Percentiles rank a stretch among this genome's conserved stretches.
Evolutionary conservation across 1,140 invertebrate genomes (phyloP).

Genomic region (Pissodes strobi): DNA sequence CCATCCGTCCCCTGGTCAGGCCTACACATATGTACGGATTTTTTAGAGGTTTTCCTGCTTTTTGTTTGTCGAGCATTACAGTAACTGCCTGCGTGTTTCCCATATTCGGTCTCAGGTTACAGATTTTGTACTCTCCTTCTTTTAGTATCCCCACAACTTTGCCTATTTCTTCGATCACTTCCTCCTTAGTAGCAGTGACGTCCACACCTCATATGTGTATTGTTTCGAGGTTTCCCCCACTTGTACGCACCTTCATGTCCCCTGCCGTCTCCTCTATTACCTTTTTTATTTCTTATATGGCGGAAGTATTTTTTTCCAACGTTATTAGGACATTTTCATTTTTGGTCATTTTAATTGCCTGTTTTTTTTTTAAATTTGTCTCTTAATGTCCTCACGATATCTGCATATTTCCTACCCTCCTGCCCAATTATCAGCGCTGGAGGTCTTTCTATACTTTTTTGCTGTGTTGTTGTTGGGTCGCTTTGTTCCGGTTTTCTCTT

Average conservation of each 20-base stretch:
- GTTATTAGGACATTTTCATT: neutral
- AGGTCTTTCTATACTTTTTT: neutral
- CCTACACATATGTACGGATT: neutral
- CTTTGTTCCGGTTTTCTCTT: neutral
- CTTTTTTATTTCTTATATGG: neutral
- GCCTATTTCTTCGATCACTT: neutral
- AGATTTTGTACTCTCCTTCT: too few relatives aligned
- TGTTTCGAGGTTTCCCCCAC: too few relatives aligned
- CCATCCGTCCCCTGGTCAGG: too few relatives aligned
- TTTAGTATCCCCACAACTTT: neutral
- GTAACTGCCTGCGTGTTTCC: neutral
- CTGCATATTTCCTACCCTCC: constrained; percentile 1
- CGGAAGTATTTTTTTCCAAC: neutral
- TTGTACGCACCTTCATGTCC: too few relatives aligned
- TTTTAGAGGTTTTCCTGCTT: neutral
- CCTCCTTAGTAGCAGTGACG: neutral
- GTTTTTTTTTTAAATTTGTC: neutral
- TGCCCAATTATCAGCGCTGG: neutral
- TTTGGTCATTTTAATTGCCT: neutral
- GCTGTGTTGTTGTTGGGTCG: too few relatives aligned
- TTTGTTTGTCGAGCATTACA: neutral
- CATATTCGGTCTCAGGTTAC: neutral
- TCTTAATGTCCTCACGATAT: neutral
- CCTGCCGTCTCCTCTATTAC: neutral
- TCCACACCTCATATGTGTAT: constrained; percentile 9